Base-by-base conservation (phyloP, 1,140 invertebrate species). In the Leptinotarsa texana region DNA sequence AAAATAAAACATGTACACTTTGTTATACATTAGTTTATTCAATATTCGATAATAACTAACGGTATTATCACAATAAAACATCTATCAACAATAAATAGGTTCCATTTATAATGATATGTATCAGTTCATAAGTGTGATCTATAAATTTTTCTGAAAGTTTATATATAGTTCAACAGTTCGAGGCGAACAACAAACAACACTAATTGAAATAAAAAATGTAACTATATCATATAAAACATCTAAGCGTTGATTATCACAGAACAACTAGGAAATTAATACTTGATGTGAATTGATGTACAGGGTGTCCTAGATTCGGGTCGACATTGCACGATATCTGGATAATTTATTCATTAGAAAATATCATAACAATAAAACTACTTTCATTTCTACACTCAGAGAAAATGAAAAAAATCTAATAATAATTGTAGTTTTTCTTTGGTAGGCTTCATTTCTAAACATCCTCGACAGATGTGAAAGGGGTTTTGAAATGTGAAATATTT, bases 171-270 rank as follows among this genome's bases (percentile, higher is more conserved):
- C 21, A 47, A 69, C 15, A 48, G 24, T 48, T 48, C 13, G n/a
- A 42, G 6, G 17, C 24, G 33, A 68, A 68, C 67, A 67, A 62
- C 22, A 73, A n/a, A 42, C 18, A 62, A 62, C n/a, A 63, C 33
- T 24, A 69, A 69, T 27, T 3, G 69, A 74, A 74, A 57, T 57
- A 17, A 57, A 17, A 57, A 57, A 57, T 57, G n/a, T 18, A 73
- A 5, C 17, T 62, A 42, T 17, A 21, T n/a, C 22, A 33, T 49
- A 49, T 61, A 13, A 42, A 57, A 21, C 49, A 51, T 61, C 24
- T 77, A 77, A 77, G 72, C 71, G 66, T 75, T 72, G 69, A 57
- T 47, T 75, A 78, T 78, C 74, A 78, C 77, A 78, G 74, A 65
- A 78, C 68, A 78, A 75, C 77, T 78, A 78, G 47, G 67, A 74